Evolutionary conservation across 2,113 vertebrate species (phyloP).

Genomic region (Pyxicephalus adspersus): DNA sequence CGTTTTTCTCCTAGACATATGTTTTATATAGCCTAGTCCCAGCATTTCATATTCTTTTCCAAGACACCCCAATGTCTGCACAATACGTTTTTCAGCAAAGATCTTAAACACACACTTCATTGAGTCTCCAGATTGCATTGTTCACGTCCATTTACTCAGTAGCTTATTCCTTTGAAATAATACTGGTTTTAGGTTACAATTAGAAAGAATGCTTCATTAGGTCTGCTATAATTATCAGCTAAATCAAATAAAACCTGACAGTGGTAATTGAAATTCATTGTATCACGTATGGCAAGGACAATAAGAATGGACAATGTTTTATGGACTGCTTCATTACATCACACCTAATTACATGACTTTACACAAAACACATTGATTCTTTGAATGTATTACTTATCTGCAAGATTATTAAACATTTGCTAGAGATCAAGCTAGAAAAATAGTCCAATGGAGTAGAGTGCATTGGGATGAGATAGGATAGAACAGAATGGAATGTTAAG

Average conservation of each 20-base stretch:
- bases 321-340: constrained; percentile 48
- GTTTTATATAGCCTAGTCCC: neutral
- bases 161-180: constrained; percentile 5
- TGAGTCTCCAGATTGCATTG: neutral
- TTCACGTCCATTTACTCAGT: neutral
- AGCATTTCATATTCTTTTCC: neutral
- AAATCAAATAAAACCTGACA: constrained; percentile 45
- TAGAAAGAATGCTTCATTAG: constrained; percentile 46
- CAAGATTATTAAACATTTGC: neutral
- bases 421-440: constrained; percentile 15
- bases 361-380: constrained; percentile 41
- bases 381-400: constrained; percentile 24
- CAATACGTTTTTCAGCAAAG: neutral
- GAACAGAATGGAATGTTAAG: too few species aligned
- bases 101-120: neutral
- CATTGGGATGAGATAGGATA: too few species aligned
- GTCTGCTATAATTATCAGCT: constrained; percentile 46
- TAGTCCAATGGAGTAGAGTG: too few species aligned
- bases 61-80: too few species aligned
- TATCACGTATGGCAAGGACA: constrained; percentile 37
- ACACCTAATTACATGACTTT: constrained; percentile 40
- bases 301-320: constrained; percentile 35
- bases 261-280: constrained; percentile 50
- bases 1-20: neutral
- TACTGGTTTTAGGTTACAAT: constrained; percentile 45